Evolutionary conservation across 2,797 vertebrate genomes (phyloP), one percentile per base, ranked within the genome.

Genomic region (Loris lydekkerianus): DNA sequence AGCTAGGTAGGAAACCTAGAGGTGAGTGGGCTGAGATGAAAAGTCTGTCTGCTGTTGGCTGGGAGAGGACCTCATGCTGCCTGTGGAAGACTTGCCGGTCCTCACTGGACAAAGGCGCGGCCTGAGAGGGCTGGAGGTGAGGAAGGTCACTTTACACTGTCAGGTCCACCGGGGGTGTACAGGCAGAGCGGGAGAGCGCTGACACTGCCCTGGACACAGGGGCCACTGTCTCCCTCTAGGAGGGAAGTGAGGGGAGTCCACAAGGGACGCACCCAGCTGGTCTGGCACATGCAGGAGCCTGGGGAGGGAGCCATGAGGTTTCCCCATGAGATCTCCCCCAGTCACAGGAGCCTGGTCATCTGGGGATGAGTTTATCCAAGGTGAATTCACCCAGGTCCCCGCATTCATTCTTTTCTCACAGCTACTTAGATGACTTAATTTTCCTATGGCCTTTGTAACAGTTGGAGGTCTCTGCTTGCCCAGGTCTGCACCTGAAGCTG

Each of bases 1-100:
- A 98, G 95, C 94, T 98, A 97, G 97, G 94, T 3, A 15, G 86
- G 86, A 98, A 89, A 96, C 96, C 18, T 10, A 29, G 25, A 29
- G 23, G 65, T 34, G 25, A 3, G 2, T 56, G 7, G 34, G 77
- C 40, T 58, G 58, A 20, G 31, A 27, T 10, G 14, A 76, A 21
- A 23, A 43, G 4, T 25, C 21, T 75, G 25, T 46, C 23, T 37
- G 31, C n/a, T 27, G 31, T 34, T 63, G 81, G 10, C 8, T 29
- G 27, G 23, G 77, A 34, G 46, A 15, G 31, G 23, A 34, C 25
- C 7, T 31, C 34, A 29, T 4, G 11, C 5, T 31, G 25, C 63
- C 81, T 69, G 10, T 60, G n/a, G 89, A 37, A 46, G 34, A 46
- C 10, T 27, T 37, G 6, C n/a, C 14, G 27, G 58, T 37, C 53